phyloP scores from a whole-genome alignment of 1,140 invertebrate species.

The Hydropsyche tenuis region DNA sequence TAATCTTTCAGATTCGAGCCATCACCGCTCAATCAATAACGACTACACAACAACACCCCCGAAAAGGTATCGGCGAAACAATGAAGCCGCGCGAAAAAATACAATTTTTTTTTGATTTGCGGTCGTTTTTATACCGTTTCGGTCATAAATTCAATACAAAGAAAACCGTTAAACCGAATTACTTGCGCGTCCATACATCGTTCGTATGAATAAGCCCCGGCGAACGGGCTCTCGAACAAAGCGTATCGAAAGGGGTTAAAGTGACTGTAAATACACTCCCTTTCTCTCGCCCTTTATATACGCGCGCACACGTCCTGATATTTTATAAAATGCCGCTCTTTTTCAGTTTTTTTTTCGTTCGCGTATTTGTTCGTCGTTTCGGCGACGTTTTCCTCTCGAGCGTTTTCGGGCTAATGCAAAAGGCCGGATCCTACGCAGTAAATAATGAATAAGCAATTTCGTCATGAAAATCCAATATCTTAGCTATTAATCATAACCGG shows the following conservation, averaged over 20 bases:
- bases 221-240: constrained; percentile 21
- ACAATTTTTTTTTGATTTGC: neutral
- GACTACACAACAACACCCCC: too few species aligned
- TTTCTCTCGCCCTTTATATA: neutral
- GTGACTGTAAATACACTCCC: constrained; percentile 31
- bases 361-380: neutral
- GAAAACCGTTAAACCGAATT: constrained; percentile 41
- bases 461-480: constrained; percentile 17
- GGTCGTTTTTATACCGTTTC: constrained; percentile 15
- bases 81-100: too few species aligned
- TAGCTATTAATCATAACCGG: constrained; percentile 13
- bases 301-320: neutral
- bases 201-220: constrained; percentile 36
- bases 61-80: too few species aligned
- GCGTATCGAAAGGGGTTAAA: constrained; percentile 29
- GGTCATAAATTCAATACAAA: constrained; percentile 36
- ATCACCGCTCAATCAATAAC: too few species aligned
- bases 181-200: constrained; percentile 36
- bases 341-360: neutral
- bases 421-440: neutral
- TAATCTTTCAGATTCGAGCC: too few species aligned
- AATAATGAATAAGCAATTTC: constrained; percentile 20
- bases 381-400: neutral
- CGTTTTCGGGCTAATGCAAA: too few species aligned
- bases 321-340: neutral